Evolutionary conservation across 2,113 vertebrate species (phyloP).

Genomic region (Pyxicephalus adspersus): DNA sequence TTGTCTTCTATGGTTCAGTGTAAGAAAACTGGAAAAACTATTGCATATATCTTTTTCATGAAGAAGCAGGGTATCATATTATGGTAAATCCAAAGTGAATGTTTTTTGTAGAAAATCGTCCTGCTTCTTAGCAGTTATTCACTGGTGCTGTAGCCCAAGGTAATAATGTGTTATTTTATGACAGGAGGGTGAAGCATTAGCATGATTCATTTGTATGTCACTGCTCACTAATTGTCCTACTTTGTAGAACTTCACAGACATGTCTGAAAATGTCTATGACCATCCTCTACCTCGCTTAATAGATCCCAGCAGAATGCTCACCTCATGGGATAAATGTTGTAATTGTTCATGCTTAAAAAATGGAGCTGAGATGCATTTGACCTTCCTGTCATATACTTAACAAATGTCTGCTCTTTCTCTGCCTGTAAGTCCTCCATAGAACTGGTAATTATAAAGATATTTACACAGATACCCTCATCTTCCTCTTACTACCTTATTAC

Average conservation of each 20-base stretch:
- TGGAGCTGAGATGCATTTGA: constrained; percentile 39
- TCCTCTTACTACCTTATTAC: not conserved
- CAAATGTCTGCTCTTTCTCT: constrained; percentile 26
- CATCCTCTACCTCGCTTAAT: constrained; percentile 11
- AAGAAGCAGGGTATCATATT: too few relatives aligned
- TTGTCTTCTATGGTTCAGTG: too few relatives aligned
- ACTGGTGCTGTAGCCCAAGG: not conserved
- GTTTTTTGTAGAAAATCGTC: too few relatives aligned
- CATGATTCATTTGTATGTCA: not conserved
- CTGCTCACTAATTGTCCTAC: not conserved
- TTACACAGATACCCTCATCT: not conserved
- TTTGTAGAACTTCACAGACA: constrained; percentile 20
- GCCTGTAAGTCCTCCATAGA: constrained; percentile 20
- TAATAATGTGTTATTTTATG: not conserved
- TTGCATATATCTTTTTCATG: too few relatives aligned
- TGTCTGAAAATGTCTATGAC: constrained; percentile 16
- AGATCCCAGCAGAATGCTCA: constrained; percentile 33
- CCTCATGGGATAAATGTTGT: constrained; percentile 28
- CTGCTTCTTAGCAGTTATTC: too few relatives aligned
- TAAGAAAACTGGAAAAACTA: too few relatives aligned
- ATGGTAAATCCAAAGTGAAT: too few relatives aligned
- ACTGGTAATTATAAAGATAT: constrained; percentile 3
- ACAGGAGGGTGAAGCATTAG: not conserved
- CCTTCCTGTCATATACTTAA: constrained; percentile 36
- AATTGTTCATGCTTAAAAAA: constrained; percentile 45